Evolutionary conservation across 2,113 vertebrate genomes (phyloP).

Genomic region (Malurus alboscapulatus): DNA sequence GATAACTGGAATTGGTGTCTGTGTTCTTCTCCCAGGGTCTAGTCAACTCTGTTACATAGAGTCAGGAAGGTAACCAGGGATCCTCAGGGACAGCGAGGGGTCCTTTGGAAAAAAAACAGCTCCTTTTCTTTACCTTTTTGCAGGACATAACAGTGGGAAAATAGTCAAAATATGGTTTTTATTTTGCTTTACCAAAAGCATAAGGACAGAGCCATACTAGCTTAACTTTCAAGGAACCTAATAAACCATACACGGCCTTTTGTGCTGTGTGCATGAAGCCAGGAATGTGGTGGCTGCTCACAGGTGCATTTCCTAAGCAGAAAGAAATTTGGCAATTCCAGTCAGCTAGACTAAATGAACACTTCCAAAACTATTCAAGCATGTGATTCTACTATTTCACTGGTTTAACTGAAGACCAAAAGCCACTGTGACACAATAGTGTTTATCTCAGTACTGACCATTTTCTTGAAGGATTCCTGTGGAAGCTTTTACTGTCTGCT

Average conservation of each 20-base stretch:
- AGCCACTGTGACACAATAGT: not conserved
- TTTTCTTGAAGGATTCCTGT: slow-evolving; percentile 49
- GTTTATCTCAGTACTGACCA: slow-evolving; percentile 68
- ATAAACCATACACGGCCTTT: not conserved
- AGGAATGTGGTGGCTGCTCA: not conserved
- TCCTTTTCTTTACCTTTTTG: not conserved
- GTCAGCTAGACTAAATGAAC: not conserved
- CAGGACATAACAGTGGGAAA: not conserved
- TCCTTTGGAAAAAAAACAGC: not conserved
- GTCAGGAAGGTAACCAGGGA: not conserved
- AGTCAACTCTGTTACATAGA: not conserved
- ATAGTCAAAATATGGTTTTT: not conserved
- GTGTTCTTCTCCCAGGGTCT: not conserved
- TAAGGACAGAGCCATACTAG: not conserved
- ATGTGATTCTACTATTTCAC: not conserved
- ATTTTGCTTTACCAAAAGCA: not conserved
- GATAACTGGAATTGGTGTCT: slow-evolving; percentile 32
- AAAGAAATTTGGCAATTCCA: not conserved
- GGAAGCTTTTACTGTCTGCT: slow-evolving; percentile 70
- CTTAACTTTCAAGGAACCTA: not conserved
- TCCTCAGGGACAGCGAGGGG: not conserved
- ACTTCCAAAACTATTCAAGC: not conserved
- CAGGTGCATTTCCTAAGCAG: not conserved
- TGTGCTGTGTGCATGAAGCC: not conserved
- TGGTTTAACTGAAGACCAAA: not conserved